phyloP scores from a whole-genome alignment of 53 echinoderm and acorn worm species.

The Patiria pectinifera region DNA sequence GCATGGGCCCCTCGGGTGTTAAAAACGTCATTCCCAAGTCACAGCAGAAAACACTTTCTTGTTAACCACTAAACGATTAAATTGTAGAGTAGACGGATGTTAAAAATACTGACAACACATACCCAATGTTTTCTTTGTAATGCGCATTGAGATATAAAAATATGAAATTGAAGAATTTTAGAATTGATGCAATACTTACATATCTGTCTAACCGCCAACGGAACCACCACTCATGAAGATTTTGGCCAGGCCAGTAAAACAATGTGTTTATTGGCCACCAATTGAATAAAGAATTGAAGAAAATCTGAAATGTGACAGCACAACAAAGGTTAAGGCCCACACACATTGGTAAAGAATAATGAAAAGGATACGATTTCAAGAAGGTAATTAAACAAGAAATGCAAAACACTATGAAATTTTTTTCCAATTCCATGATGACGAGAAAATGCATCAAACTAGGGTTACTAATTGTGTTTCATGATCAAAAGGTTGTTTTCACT shows the following conservation, averaged over 20 bases:
- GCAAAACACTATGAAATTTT: neutral
- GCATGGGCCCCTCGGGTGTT: too few species aligned
- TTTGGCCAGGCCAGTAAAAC: slow-evolving; percentile 80
- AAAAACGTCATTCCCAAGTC: too few species aligned
- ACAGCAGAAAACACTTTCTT: neutral
- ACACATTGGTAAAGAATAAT: neutral
- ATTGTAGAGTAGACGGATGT: too few species aligned
- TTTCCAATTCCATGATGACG: neutral
- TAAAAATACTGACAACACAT: too few species aligned
- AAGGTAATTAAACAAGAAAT: too few species aligned
- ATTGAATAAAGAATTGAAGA: slow-evolving; percentile 84
- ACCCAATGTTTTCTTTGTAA: too few species aligned
- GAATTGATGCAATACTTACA: slow-evolving; percentile 71
- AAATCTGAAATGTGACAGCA: slow-evolving; percentile 64
- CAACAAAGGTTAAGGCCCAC: neutral
- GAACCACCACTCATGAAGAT: slow-evolving; percentile 99
- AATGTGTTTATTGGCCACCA: slow-evolving; percentile 87
- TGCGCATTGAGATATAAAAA: too few species aligned
- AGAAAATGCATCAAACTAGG: too few species aligned
- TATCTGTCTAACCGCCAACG: slow-evolving; percentile 98
- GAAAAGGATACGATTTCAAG: neutral
- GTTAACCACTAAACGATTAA: too few species aligned
- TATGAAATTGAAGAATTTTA: too few species aligned
- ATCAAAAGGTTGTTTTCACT: too few species aligned
- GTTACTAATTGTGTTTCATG: too few species aligned